phyloP scores from a whole-genome alignment of 2,888 invertebrate genomes.

The Tortricodes alternella region DNA sequence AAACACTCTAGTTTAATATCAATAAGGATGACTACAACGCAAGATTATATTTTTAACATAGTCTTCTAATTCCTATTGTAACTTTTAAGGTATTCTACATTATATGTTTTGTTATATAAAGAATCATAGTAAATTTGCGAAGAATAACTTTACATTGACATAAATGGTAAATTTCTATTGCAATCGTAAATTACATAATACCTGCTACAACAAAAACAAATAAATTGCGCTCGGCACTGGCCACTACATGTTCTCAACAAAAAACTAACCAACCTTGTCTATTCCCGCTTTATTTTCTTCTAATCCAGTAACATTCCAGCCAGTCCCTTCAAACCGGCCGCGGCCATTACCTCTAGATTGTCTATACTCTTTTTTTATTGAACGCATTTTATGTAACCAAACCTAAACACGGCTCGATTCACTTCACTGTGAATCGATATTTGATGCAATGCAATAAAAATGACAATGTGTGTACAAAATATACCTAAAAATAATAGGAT shows the following conservation, averaged over 20 bases:
- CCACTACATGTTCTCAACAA: not conserved
- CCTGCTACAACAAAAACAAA: not conserved
- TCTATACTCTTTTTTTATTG: constrained; percentile 24
- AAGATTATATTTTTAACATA: too few species aligned
- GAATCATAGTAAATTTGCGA: too few species aligned
- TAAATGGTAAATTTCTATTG: too few species aligned
- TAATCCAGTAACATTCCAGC: constrained; percentile 30
- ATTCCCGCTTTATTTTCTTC: constrained; percentile 26
- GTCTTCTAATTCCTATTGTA: too few species aligned
- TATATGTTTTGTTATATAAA: too few species aligned
- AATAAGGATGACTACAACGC: too few species aligned
- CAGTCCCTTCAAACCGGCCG: constrained; percentile 24
- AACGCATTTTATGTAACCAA: constrained; percentile 25
- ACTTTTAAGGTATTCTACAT: too few species aligned
- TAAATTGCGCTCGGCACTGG: not conserved
- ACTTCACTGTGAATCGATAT: constrained; percentile 23
- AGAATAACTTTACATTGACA: too few species aligned
- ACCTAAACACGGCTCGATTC: constrained; percentile 1
- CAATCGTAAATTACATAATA: not conserved
- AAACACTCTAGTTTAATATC: too few species aligned
- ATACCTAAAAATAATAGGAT: not conserved
- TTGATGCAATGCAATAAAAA: constrained; percentile 23
- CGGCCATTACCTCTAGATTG: constrained; percentile 27
- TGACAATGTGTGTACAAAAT: not conserved
- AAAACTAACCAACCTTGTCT: constrained; percentile 19